Base-by-base conservation (phyloP, 2,797 vertebrate species). In the Pangasius larnaudii region DNA sequence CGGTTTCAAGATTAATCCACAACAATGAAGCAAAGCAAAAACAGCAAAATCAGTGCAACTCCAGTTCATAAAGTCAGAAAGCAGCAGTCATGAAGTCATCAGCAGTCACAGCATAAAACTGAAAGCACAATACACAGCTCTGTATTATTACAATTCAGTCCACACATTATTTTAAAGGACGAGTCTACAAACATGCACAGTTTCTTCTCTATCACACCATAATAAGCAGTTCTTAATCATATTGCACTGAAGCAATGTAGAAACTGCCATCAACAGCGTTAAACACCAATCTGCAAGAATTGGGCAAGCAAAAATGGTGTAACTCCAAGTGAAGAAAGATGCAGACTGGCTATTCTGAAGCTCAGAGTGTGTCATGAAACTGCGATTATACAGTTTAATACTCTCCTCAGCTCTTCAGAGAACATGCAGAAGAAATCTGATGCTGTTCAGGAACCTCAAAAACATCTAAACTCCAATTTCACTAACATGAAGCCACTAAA, bases 401-500 rank as follows among this genome's bases (percentile, higher is more conserved):
- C 13, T 24, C 71, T 72, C 72, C 42, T 75, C 39, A 42, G 71
- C 22, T 27, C 71, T 13, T 74, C 36, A 49, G 72, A 33, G n/a
- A 33, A 33, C 75, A 78, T 78, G 75, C 75, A 78, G 49, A 78
- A 78, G 75, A 78, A 78, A 19, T 30, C 46, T 30, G 74, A 77
- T 18, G 24, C 46, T 77, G 24, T 39, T 42, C 39, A 69, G 18
- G 33, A 69, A 69, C 18, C 11, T 74, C 74, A 77, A 53, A 30
- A 53, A 77, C 74, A 77, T n/a, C 30, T 78, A 65, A 46, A 61
- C 8, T n/a, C 30, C 13, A 59, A 77, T 33, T 88, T 83, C 4
- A 61, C 53, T 86, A 89, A 72, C 78, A 88, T 83, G 39, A 39
- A 65, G 82, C 58, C 24, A 78, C 30, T 14, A 42, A 61, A 61